Conservation (phyloP, 2,797 vertebrate genomes). For the Trichosurus vulpecula region DNA sequence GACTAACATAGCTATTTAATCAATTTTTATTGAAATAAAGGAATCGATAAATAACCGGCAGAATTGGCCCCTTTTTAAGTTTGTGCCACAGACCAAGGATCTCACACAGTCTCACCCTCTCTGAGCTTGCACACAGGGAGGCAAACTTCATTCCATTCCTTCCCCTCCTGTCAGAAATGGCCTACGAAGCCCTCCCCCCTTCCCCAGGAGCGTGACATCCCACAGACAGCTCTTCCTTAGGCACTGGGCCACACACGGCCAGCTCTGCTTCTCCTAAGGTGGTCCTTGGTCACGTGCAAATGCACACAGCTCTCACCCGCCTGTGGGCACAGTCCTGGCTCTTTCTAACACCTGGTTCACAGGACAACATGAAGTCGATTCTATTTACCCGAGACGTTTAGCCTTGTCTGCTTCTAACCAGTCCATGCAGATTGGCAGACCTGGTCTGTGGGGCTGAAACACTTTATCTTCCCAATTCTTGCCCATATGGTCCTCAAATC, state of each 20-base stretch:
- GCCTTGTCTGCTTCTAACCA: background rate
- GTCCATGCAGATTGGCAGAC: background rate
- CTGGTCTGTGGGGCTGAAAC: background rate
- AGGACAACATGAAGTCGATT: background rate
- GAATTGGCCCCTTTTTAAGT: background rate
- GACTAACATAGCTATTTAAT: background rate
- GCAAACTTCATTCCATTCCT: rapidly evolving
- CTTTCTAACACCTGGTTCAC: background rate
- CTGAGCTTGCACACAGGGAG: background rate
- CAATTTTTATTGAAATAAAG: background rate
- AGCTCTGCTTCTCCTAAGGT: background rate
- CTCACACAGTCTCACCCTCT: background rate
- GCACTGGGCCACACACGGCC: background rate
- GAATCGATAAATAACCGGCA: background rate
- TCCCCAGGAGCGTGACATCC: too few species aligned
- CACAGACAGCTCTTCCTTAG: background rate
- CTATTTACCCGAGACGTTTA: background rate
- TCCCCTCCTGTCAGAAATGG: background rate
- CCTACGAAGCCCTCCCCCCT: background rate
- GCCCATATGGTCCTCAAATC: background rate
- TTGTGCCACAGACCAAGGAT: background rate
- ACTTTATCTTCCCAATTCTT: background rate
- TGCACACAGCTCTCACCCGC: background rate
- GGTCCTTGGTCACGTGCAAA: background rate
- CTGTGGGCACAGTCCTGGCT: background rate